These are phyloP conservation scores for Melinaea menophilus DNA, from an alignment of 2,888 invertebrate species.

Conservation along the genomic window DNA sequence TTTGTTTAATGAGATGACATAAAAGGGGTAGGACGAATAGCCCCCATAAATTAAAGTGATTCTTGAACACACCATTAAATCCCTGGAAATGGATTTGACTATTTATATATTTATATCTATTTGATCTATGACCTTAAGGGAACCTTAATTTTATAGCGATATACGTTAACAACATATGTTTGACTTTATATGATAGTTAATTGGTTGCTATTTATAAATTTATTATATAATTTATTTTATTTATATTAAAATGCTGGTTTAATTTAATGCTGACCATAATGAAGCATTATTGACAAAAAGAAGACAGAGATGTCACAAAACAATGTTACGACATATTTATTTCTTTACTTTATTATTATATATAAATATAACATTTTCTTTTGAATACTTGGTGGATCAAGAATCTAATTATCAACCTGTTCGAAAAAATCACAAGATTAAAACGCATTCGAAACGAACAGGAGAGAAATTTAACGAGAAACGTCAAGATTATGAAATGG, in stretches of 20 bases:
- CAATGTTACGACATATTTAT: constrained; percentile 34
- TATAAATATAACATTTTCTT: constrained; percentile 31
- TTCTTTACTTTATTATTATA: constrained; percentile 34
- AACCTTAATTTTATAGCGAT: constrained; percentile 9
- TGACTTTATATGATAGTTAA: too few species aligned
- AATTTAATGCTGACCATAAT: constrained; percentile 3
- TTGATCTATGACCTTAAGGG: not conserved
- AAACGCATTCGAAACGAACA: not conserved
- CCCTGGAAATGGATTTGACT: constrained; percentile 10
- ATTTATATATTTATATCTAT: constrained; percentile 11
- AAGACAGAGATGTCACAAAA: constrained; percentile 32
- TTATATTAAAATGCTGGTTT: not conserved
- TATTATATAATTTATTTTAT: not conserved
- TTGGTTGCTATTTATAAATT: not conserved
- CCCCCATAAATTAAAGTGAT: constrained; percentile 33
- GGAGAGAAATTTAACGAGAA: constrained; percentile 15
- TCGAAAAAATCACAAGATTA: constrained; percentile 10
- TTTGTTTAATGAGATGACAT: constrained; percentile 30
- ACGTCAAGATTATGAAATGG: constrained; percentile 27
- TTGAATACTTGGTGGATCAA: constrained; percentile 30
- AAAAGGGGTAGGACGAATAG: constrained; percentile 26
- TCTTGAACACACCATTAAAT: constrained; percentile 29
- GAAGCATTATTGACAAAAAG: constrained; percentile 8
- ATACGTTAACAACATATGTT: too few species aligned
- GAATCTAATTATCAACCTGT: constrained; percentile 16